Conservation (phyloP, 2,888 invertebrate species). For the Rhyacophila evoluta region DNA sequence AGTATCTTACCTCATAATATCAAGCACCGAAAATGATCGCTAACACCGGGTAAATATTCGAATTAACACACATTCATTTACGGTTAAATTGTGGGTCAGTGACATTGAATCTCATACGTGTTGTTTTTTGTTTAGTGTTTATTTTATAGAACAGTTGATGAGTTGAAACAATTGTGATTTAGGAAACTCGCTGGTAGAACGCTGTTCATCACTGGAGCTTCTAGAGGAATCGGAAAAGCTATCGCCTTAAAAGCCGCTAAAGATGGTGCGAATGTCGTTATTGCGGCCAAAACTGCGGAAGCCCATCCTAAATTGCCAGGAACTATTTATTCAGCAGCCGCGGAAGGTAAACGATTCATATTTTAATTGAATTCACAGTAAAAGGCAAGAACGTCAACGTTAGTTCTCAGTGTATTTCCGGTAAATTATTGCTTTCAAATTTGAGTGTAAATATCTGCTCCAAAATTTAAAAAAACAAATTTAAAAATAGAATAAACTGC, state of each 20-base stretch:
- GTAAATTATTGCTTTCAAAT: no score
- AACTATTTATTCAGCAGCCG: conserved; percentile 90
- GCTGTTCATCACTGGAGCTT: conserved; percentile 95
- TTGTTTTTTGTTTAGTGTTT: not conserved
- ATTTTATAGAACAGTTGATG: conserved; percentile 20
- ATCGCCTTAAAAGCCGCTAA: conserved; percentile 93
- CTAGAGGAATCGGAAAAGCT: conserved; percentile 95
- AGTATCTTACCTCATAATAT: not conserved
- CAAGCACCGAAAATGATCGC: conserved; percentile 43
- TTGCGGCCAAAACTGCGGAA: conserved; percentile 92
- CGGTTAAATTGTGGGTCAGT: conserved; percentile 35
- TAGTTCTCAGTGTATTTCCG: no score
- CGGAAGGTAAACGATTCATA: conserved; percentile 90
- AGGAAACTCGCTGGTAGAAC: conserved; percentile 85
- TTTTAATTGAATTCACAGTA: no score
- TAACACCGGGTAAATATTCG: conserved; percentile 49
- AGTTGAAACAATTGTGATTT: conserved; percentile 12
- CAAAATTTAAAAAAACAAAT: no score
- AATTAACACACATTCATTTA: not conserved
- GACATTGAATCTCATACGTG: conserved; percentile 17
- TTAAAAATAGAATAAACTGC: no score
- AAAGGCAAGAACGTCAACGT: no score
- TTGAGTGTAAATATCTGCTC: no score
- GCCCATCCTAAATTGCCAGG: conserved; percentile 93
- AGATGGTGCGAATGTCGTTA: conserved; percentile 92